phyloP scores from a whole-genome alignment of 2,113 vertebrate species.

The Plecturocebus donacophilus region DNA sequence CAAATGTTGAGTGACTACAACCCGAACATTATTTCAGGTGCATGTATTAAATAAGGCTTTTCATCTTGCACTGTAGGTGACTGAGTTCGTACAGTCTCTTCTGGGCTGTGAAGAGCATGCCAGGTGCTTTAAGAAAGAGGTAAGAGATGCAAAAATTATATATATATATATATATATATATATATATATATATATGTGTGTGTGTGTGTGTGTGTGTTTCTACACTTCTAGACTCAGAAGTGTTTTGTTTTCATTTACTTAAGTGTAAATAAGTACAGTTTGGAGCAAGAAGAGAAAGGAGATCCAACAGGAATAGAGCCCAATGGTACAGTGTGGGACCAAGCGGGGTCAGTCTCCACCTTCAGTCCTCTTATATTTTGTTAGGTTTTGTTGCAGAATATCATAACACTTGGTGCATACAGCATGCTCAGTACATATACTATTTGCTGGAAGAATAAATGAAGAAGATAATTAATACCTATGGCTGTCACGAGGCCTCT shows the following conservation, averaged over 20 bases:
- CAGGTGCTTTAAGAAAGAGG: conserved; percentile 89
- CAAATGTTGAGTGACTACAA: background rate
- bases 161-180: background rate
- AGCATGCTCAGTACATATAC: background rate
- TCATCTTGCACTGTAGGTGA: conserved; percentile 77
- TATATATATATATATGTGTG: too few relatives aligned
- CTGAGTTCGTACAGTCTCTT: conserved; percentile 88
- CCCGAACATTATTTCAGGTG: conserved; percentile 42
- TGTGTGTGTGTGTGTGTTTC: background rate
- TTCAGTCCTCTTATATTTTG: background rate
- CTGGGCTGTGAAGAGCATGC: conserved; percentile 88
- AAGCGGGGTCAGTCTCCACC: too few relatives aligned
- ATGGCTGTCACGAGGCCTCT: background rate
- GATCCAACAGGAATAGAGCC: background rate
- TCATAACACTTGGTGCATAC: too few relatives aligned
- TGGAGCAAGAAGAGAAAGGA: background rate
- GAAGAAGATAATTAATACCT: background rate
- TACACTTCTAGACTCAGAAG: background rate
- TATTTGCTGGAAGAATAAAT: background rate
- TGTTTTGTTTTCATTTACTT: background rate
- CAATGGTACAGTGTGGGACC: rapidly evolving
- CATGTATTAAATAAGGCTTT: conserved; percentile 55
- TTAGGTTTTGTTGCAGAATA: background rate
- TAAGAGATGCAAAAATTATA: conserved; percentile 66
- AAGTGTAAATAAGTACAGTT: background rate